Percentiles rank a stretch among this genome's conserved stretches.
phyloP scores from a whole-genome alignment of 1,140 invertebrate species.

The Copidosoma floridanum region DNA sequence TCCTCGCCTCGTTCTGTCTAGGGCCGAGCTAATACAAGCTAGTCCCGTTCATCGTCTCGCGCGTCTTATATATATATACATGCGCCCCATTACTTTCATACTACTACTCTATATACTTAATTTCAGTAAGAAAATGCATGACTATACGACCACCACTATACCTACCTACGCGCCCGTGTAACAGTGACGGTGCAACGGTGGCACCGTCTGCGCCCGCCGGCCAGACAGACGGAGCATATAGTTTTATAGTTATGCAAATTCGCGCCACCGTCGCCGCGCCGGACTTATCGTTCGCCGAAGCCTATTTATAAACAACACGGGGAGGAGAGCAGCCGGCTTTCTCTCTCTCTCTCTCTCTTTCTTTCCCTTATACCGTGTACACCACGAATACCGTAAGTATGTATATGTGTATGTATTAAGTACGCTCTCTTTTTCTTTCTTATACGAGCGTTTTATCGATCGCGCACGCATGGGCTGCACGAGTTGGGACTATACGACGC shows the following conservation, averaged over 20 bases:
- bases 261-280: not conserved
- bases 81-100: too few species aligned
- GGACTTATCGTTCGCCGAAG: conserved; percentile 22
- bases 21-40: too few species aligned
- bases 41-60: too few species aligned
- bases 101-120: too few species aligned
- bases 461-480: not conserved
- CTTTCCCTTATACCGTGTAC: not conserved
- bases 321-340: not conserved
- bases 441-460: conserved; percentile 16
- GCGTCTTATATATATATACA: too few species aligned
- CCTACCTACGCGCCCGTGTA: too few species aligned
- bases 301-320: conserved; percentile 25
- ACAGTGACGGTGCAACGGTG: too few species aligned
- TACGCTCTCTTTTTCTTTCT: not conserved
- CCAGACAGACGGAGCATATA: conserved; percentile 7
- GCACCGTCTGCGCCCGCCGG: conserved; percentile 4
- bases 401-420: not conserved
- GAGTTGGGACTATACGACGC: too few species aligned
- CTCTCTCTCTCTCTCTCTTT: not conserved
- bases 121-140: too few species aligned
- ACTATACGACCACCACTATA: too few species aligned
- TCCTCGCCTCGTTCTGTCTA: too few species aligned
- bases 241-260: conserved; percentile 24
- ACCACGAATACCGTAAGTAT: not conserved